Percentiles rank a stretch among this genome's conserved stretches.
phyloP scores from a whole-genome alignment of 1,140 invertebrate species.

The Agrypnia vestita region DNA sequence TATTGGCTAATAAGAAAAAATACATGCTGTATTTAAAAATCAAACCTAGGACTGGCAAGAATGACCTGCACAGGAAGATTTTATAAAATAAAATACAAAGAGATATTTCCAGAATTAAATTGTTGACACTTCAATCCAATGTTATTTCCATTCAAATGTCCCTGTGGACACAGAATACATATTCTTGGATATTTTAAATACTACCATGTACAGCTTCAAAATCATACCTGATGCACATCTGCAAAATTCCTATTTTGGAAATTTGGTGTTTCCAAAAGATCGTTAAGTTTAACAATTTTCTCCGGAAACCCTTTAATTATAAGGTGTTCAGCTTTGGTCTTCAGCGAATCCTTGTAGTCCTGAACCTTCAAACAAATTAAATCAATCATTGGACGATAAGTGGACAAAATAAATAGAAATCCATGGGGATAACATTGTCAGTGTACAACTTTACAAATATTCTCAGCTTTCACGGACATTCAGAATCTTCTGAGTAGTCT shows the following conservation, averaged over 20 bases:
- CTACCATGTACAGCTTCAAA: background rate
- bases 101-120: background rate
- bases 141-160: background rate
- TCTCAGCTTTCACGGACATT: too few species aligned
- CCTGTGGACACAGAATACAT: background rate
- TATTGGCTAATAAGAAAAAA: too few species aligned
- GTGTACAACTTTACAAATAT: too few species aligned
- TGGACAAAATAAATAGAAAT: background rate
- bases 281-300: constrained; percentile 91
- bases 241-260: constrained; percentile 84
- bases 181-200: constrained; percentile 7
- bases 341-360: constrained; percentile 88
- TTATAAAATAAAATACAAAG: background rate
- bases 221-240: constrained; percentile 79
- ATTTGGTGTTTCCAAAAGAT: constrained; percentile 84
- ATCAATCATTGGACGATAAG: constrained; percentile 30
- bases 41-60: too few species aligned
- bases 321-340: constrained; percentile 87
- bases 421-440: too few species aligned
- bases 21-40: too few species aligned
- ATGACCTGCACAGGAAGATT: too few species aligned
- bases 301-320: constrained; percentile 91
- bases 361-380: constrained; percentile 77
- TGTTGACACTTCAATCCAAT: background rate
- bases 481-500: too few species aligned